These are phyloP conservation scores for Botrylloides violaceus DNA, from an alignment of 23 tunicate species.

Conservation along the genomic window DNA sequence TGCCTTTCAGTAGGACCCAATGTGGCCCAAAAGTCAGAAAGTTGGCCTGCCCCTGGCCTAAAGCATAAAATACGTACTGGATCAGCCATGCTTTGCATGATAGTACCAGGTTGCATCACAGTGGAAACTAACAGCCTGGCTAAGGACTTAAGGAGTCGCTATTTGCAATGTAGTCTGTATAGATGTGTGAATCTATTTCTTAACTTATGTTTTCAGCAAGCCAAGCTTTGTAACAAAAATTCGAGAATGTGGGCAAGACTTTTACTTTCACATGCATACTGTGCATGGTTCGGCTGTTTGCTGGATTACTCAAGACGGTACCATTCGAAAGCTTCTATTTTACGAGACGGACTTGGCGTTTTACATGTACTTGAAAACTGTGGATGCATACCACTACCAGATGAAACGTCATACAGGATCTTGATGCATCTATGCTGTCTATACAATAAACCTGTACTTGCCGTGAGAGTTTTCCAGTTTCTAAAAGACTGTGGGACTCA, in stretches of 20 bases:
- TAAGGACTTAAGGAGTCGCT: too few species aligned
- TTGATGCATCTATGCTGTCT: constrained; percentile 59
- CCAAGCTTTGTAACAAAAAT: constrained; percentile 33
- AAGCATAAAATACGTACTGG: too few species aligned
- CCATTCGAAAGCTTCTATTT: constrained; percentile 50
- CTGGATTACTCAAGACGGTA: constrained; percentile 40
- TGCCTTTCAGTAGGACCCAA: too few species aligned
- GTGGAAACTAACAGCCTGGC: too few species aligned
- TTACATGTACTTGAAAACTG: constrained; percentile 34
- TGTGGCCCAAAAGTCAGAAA: too few species aligned
- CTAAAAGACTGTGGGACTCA: constrained; percentile 51
- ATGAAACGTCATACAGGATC: constrained; percentile 79
- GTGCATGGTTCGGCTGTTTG: constrained; percentile 87
- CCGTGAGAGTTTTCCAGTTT: constrained; percentile 67
- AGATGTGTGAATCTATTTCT: too few species aligned
- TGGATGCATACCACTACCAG: constrained; percentile 64
- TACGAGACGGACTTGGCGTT: constrained; percentile 63
- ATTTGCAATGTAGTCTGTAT: background rate
- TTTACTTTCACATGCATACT: constrained; percentile 54
- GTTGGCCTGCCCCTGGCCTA: too few species aligned
- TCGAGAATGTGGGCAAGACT: constrained; percentile 67
- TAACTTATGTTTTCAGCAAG: constrained; percentile 37
- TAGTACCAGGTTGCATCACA: too few species aligned
- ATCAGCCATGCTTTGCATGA: background rate
- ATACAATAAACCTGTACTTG: constrained; percentile 78